These are phyloP conservation scores for Petrocephalus schoutedeni DNA, from an alignment of 2,797 vertebrate species.

Conservation along the genomic window DNA sequence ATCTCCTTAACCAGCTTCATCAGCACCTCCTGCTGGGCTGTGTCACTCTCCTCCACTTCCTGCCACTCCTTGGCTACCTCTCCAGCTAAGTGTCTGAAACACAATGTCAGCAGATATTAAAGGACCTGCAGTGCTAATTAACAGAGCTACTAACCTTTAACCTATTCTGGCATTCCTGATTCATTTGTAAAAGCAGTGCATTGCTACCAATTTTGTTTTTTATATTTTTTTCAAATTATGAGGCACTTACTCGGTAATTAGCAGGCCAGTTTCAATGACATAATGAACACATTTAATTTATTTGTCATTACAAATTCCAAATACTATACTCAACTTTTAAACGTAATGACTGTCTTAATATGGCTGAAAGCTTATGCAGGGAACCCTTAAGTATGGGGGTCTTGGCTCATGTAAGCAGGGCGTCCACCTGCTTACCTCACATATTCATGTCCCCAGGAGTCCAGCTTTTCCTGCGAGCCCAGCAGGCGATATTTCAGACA, in stretches of 20 bases:
- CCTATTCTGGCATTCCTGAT: background rate
- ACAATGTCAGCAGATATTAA: background rate
- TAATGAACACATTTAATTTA: background rate
- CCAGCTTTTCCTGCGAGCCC: slow-evolving; percentile 92
- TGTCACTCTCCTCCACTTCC: slow-evolving; percentile 91
- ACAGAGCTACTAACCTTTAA: background rate
- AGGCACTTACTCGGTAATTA: background rate
- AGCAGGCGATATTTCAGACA: slow-evolving; percentile 91
- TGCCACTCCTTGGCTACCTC: slow-evolving; percentile 99
- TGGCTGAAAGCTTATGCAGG: background rate
- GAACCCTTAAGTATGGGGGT: background rate
- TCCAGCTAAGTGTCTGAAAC: slow-evolving; percentile 80
- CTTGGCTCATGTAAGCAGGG: background rate
- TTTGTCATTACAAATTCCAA: background rate
- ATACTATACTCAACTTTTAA: background rate
- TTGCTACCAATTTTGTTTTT: background rate
- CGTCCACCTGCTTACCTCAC: slow-evolving; percentile 70
- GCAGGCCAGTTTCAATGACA: background rate
- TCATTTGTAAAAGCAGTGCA: background rate
- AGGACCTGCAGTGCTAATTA: background rate
- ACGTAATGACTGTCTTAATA: background rate
- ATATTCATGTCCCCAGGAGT: slow-evolving; percentile 97
- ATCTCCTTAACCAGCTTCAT: slow-evolving; percentile 93
- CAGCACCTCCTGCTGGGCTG: slow-evolving; percentile 82
- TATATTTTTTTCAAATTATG: background rate